phyloP scores from a whole-genome alignment of 2,797 vertebrate species.

The Coracias cyanogaster region DNA sequence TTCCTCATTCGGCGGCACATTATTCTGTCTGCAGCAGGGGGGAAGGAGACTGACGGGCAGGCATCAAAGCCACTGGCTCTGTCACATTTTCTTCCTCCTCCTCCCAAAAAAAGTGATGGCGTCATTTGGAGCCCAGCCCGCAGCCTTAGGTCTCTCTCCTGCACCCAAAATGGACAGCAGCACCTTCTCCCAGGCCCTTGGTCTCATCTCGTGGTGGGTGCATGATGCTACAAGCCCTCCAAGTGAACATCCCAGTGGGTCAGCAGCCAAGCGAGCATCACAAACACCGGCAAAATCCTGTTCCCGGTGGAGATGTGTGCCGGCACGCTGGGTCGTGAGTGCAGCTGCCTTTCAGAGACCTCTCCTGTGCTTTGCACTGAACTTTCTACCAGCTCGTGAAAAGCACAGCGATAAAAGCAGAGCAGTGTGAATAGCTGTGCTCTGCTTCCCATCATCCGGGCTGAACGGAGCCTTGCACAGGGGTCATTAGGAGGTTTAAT shows the following conservation, averaged over 20 bases:
- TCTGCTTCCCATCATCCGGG: background rate
- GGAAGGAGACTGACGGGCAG: constrained; percentile 21
- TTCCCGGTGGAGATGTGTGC: background rate
- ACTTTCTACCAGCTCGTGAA: constrained; percentile 28
- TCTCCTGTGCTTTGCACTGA: constrained; percentile 25
- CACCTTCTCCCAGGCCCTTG: background rate
- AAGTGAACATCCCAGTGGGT: background rate
- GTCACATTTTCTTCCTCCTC: constrained; percentile 42
- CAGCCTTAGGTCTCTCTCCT: background rate
- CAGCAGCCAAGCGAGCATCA: fast-evolving
- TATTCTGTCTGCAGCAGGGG: constrained; percentile 50
- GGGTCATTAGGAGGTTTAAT: background rate
- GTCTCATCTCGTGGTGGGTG: background rate
- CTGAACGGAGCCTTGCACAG: fast-evolving
- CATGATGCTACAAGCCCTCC: background rate
- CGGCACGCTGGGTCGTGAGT: background rate
- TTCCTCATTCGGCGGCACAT: constrained; percentile 42
- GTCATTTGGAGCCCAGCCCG: constrained; percentile 1
- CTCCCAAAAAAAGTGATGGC: background rate
- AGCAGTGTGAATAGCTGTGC: background rate
- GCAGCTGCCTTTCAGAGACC: background rate
- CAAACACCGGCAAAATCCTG: background rate
- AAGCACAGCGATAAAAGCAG: constrained; percentile 42
- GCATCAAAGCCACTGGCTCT: constrained; percentile 43
- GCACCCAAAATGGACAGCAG: background rate